Conservation (phyloP, 2,888 invertebrate species). For the Nasonia oneida region DNA sequence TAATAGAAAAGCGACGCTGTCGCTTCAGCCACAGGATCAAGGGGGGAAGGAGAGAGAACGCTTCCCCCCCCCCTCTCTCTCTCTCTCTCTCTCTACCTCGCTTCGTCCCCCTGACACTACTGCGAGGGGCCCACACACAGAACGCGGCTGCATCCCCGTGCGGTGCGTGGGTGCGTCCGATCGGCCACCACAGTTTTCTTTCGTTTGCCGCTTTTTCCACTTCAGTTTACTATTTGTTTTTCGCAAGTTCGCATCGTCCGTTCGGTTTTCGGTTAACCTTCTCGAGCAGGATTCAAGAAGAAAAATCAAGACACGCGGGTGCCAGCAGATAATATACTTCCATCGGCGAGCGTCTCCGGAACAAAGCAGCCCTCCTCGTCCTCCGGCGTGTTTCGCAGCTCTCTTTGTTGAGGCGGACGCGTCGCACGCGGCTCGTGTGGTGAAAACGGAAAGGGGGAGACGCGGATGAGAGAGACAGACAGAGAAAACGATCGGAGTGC, state of each 20-base stretch:
- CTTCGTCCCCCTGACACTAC: background rate
- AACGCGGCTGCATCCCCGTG: slow-evolving; percentile 9
- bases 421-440: background rate
- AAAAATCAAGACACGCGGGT: no score
- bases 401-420: background rate
- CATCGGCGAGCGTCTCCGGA: no score
- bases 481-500: background rate
- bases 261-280: background rate
- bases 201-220: background rate
- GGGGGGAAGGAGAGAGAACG: background rate
- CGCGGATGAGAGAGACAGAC: background rate
- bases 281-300: background rate
- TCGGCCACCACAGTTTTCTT: background rate
- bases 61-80: background rate
- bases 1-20: slow-evolving; percentile 24
- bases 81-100: no score
- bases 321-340: no score
- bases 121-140: background rate
- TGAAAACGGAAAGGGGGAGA: background rate
- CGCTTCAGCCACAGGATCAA: background rate
- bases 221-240: background rate
- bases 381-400: no score
- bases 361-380: no score
- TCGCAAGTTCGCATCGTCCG: background rate
- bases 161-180: slow-evolving; percentile 6